phyloP scores from a whole-genome alignment of 2,888 invertebrate species.

The Myopa testacea region DNA sequence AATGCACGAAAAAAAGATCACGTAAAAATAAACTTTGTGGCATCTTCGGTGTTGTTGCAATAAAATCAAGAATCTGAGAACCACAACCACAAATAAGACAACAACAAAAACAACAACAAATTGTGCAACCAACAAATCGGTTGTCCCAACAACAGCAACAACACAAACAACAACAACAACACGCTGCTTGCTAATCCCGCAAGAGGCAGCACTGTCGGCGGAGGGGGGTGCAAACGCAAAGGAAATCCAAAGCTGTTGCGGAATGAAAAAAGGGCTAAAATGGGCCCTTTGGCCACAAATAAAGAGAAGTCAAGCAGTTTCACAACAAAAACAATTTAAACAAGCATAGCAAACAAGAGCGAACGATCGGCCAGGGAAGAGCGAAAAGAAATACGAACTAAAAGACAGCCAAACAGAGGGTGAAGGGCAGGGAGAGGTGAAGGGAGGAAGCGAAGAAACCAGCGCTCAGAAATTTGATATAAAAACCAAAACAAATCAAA shows the following conservation, averaged over 20 bases:
- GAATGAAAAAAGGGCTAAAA: not conserved
- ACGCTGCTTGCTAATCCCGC: slow-evolving; percentile 33
- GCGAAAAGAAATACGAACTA: not conserved
- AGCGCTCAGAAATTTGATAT: slow-evolving; percentile 25
- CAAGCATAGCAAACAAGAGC: slow-evolving; percentile 2
- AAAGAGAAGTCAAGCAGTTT: not conserved
- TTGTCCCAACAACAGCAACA: slow-evolving; percentile 1
- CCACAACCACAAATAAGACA: not conserved
- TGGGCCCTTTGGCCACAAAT: not conserved
- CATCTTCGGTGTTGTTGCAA: not conserved
- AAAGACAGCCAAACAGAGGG: not conserved
- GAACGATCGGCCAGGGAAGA: not conserved
- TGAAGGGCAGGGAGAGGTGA: not conserved
- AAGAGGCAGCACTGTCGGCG: slow-evolving; percentile 29
- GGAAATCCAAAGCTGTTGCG: not conserved
- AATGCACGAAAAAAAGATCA: not conserved
- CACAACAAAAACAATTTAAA: slow-evolving; percentile 14
- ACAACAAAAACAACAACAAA: slow-evolving; percentile 34
- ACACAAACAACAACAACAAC: slow-evolving; percentile 34
- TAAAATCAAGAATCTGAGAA: not conserved
- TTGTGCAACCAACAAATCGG: slow-evolving; percentile 27
- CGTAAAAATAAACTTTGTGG: not conserved
- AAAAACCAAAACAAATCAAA: slow-evolving; percentile 33
- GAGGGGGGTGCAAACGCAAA: not conserved
- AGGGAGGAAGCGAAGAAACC: not conserved